phyloP scores from a whole-genome alignment of 2,113 vertebrate genomes.

The Macrotis lagotis region DNA sequence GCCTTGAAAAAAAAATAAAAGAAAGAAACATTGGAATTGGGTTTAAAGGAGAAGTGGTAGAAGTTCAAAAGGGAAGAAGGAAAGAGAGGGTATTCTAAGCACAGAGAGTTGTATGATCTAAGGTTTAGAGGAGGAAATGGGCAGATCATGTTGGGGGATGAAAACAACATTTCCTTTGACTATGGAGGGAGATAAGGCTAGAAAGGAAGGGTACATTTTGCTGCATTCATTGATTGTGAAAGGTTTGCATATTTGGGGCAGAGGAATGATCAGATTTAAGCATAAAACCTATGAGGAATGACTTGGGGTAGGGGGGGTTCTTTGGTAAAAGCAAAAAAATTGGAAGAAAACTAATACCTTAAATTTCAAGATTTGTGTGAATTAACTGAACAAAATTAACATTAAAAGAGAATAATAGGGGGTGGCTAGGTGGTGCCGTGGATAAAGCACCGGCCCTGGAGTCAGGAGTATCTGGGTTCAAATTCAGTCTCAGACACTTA shows the following conservation, averaged over 20 bases:
- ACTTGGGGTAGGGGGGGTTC: background rate
- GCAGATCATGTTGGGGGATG: background rate
- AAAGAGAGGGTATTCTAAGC: background rate
- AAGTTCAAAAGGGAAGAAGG: background rate
- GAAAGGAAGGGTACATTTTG: background rate
- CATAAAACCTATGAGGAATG: background rate
- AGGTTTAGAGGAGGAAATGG: background rate
- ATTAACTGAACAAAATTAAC: background rate
- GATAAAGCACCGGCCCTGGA: no score
- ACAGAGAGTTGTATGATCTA: background rate
- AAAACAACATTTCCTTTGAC: background rate
- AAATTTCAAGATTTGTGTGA: background rate
- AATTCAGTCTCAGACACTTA: no score
- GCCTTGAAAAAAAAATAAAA: no score
- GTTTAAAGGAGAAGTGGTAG: background rate
- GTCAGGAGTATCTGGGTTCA: no score
- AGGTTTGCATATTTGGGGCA: background rate
- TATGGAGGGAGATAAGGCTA: background rate
- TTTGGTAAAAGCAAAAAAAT: background rate
- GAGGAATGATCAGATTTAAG: background rate
- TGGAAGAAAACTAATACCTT: background rate
- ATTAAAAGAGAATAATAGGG: no score
- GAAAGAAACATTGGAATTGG: background rate
- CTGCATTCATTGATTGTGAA: background rate
- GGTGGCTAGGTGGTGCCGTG: no score